Conservation (phyloP, 1,140 invertebrate genomes). For the Wiebesia pumilae region DNA sequence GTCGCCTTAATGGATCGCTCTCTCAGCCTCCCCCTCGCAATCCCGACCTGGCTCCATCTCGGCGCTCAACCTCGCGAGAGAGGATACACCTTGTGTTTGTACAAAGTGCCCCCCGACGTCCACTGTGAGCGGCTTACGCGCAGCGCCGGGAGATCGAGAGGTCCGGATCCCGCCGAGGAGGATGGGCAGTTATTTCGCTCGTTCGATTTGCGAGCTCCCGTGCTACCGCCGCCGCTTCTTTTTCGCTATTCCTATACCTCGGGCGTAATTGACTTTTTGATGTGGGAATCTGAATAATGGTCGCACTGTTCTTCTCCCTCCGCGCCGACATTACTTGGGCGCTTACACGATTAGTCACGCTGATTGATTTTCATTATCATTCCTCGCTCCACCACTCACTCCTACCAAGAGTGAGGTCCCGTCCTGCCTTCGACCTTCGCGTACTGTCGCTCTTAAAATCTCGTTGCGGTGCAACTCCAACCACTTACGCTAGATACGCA, state of each 20-base stretch:
- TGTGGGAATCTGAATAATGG: conserved; percentile 46
- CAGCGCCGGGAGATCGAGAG: neutral
- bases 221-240: conserved; percentile 13
- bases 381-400: neutral
- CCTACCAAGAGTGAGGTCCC: too few species aligned
- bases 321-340: neutral
- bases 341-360: conserved; percentile 16
- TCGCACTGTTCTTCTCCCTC: neutral
- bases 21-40: neutral
- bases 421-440: too few species aligned
- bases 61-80: neutral
- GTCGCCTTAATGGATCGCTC: conserved; percentile 44
- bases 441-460: too few species aligned
- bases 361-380: conserved; percentile 52
- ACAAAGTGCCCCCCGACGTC: conserved; percentile 4
- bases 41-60: neutral
- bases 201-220: conserved; percentile 46
- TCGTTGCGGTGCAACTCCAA: too few species aligned
- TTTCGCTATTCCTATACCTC: conserved; percentile 12
- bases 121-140: neutral
- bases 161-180: neutral
- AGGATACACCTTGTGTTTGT: conserved; percentile 38
- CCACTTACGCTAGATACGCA: too few species aligned
- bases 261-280: conserved; percentile 52
- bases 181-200: conserved; percentile 46